phyloP scores from a whole-genome alignment of 2,113 vertebrate species.

The Cinclus mexicanus region DNA sequence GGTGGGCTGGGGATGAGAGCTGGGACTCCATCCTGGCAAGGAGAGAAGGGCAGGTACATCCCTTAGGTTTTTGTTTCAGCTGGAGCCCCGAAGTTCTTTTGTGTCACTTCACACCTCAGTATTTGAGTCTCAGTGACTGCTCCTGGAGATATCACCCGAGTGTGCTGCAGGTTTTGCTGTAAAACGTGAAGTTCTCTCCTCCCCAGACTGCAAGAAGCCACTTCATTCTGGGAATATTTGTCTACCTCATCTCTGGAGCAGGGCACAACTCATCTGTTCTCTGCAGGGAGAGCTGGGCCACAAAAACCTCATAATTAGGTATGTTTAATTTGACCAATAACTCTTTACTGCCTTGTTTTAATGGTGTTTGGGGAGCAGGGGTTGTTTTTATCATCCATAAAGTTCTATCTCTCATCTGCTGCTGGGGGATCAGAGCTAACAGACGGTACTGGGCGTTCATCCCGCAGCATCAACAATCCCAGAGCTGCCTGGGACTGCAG shows the following conservation, averaged over 20 bases:
- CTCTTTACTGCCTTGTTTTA: slow-evolving; percentile 23
- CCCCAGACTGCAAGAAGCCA: not conserved
- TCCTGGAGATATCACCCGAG: not conserved
- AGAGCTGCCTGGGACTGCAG: not conserved
- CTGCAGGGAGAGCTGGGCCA: not conserved
- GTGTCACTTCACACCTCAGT: not conserved
- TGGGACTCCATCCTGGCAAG: not conserved
- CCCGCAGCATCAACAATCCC: not conserved
- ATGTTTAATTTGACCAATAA: not conserved
- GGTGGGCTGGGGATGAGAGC: not conserved
- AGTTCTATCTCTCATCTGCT: not conserved
- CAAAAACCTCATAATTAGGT: not conserved
- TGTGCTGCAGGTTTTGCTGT: not conserved
- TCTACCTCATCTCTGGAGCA: not conserved
- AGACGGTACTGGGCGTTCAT: not conserved
- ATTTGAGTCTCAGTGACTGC: not conserved
- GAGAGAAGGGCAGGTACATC: not conserved
- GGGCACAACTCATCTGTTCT: not conserved
- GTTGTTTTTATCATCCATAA: slow-evolving; percentile 29
- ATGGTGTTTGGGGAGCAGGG: not conserved
- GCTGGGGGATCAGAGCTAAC: not conserved
- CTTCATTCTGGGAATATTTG: not conserved
- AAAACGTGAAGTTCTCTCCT: not conserved
- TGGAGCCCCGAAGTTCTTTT: not conserved
- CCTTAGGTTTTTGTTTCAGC: not conserved